A percentile compares a stretch with the other conserved stretches of the same genome.
These are phyloP conservation scores for Heteromormyrus szaboi DNA, from an alignment of 2,797 vertebrate species.

Conservation along the genomic window DNA sequence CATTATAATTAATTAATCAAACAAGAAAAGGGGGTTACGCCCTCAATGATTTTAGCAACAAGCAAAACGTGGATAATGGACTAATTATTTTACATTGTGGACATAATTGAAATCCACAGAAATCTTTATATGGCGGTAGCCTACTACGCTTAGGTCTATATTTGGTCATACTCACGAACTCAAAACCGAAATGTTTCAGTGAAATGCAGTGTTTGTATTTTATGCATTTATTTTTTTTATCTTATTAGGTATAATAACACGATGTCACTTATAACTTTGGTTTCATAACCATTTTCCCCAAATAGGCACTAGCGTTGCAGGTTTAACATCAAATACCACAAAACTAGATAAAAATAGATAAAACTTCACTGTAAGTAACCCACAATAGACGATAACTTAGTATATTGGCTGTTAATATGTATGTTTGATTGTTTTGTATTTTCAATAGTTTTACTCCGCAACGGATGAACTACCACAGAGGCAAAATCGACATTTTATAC, in stretches of 20 bases:
- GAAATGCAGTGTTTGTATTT: neutral
- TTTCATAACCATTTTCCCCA: neutral
- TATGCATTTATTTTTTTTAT: neutral
- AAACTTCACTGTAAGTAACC: neutral
- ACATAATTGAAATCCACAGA: neutral
- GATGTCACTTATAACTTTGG: neutral
- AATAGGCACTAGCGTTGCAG: neutral
- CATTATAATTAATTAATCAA: neutral
- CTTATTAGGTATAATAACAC: neutral
- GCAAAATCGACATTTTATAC: neutral
- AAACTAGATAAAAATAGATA: neutral
- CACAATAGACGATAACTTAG: neutral
- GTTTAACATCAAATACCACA: neutral
- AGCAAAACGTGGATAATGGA: neutral
- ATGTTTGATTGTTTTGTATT: neutral
- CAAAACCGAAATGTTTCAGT: neutral
- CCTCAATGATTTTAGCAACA: neutral
- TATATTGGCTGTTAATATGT: neutral
- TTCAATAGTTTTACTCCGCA: neutral
- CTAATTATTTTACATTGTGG: neutral
- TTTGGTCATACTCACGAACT: neutral
- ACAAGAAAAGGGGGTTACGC: neutral
- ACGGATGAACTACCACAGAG: neutral
- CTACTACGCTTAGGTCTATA: neutral
- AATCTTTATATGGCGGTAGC: neutral